Evolutionary conservation across 2,113 vertebrate species (phyloP).

Genomic region (Piprites chloris): DNA sequence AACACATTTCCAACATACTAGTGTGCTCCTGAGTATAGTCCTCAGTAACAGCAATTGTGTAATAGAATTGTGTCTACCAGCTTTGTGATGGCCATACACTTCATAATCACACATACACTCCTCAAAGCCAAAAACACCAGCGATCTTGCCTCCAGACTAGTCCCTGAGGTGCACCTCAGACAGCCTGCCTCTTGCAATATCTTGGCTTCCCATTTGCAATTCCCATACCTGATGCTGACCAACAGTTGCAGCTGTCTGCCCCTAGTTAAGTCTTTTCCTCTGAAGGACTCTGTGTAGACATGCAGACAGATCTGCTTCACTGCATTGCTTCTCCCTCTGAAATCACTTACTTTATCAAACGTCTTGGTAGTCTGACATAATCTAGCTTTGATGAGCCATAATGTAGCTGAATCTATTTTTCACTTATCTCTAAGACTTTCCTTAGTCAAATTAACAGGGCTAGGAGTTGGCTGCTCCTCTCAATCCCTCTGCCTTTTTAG

Average conservation of each 20-base stretch:
- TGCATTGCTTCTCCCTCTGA: not conserved
- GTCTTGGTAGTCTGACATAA: not conserved
- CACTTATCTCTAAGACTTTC: not conserved
- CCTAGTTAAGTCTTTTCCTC: not conserved
- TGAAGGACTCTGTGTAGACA: not conserved
- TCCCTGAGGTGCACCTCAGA: not conserved
- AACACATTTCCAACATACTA: not conserved
- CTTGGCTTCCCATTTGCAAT: not conserved
- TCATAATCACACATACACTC: not conserved
- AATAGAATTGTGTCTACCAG: not conserved
- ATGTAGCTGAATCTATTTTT: not conserved
- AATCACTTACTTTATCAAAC: not conserved
- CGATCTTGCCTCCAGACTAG: not conserved
- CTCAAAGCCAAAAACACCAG: not conserved
- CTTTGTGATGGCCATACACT: not conserved
- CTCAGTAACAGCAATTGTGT: not conserved
- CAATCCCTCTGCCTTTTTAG: not conserved
- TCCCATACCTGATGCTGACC: no score
- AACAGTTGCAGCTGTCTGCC: not conserved
- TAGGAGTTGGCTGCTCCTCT: not conserved
- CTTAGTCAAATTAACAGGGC: not conserved
- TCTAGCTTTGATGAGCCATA: not conserved
- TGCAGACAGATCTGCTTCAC: not conserved
- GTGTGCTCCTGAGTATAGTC: not conserved
- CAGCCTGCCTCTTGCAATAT: not conserved